A percentile compares a stretch with the other conserved stretches of the same genome.
These are phyloP conservation scores for Drosophila nikananu DNA, from an alignment of 1,140 invertebrate species.

Conservation along the genomic window DNA sequence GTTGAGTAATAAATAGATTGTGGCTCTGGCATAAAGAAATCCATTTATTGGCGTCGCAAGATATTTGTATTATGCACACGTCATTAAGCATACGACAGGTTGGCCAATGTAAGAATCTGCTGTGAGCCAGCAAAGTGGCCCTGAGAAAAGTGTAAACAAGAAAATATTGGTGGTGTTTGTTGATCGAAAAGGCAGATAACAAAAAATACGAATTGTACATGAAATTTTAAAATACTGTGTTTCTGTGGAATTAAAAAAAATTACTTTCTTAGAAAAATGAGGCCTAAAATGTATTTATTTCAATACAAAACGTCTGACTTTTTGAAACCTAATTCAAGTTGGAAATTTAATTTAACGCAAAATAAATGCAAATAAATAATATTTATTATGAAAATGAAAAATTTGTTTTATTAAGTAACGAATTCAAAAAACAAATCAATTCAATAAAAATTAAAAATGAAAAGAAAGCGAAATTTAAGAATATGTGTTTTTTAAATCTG, in stretches of 20 bases:
- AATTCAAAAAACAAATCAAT: no score
- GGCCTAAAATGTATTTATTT: neutral
- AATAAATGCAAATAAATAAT: no score
- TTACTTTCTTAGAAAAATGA: neutral
- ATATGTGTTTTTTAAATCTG: no score
- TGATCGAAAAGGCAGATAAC: neutral
- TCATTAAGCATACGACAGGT: conserved; percentile 50
- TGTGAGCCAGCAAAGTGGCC: conserved; percentile 22
- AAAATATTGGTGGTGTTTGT: conserved; percentile 6
- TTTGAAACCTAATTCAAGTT: no score
- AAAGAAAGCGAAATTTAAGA: no score
- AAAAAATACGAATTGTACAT: neutral
- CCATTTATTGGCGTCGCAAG: conserved; percentile 35
- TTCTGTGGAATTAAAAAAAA: neutral
- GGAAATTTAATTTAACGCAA: no score
- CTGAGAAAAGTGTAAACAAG: conserved; percentile 27
- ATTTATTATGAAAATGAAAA: no score
- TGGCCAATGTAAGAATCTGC: conserved; percentile 43
- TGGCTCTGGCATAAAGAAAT: conserved; percentile 27
- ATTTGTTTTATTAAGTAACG: no score
- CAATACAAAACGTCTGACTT: neutral
- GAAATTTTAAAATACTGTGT: neutral
- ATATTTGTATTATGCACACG: conserved; percentile 45
- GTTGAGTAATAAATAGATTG: conserved; percentile 43
- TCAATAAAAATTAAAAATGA: no score